Base-by-base conservation (phyloP, 2,888 invertebrate genomes). In the Cinara cedri region DNA sequence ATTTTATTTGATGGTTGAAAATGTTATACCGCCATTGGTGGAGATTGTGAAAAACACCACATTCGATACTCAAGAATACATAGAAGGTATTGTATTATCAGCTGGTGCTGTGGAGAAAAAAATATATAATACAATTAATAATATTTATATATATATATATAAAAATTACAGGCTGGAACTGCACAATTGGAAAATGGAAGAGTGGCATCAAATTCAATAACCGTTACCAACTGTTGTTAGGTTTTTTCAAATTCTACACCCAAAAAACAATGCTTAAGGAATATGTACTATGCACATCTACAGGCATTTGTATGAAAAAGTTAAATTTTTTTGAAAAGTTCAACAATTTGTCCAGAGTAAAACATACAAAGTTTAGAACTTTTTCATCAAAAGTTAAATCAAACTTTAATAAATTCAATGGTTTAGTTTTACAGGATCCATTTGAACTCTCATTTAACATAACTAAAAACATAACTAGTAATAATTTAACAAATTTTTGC, bases 1-100 rank as follows among this genome's bases (percentile, higher is more conserved):
- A 8, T 83, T 83, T 81, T 83, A 82, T 62, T 81, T 83, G 34
- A 83, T 83, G 82, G 62, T 55, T 1, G 49, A 81, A 19, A 80
- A 76, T 9, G 55, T 83, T 11, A 62, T 83, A 19, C 82, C 83
- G 6, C 63, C 82, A 1, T 71, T 83, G 6, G 19, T 57, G 11
- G 21, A 62, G n/a, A 72, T 82, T 11, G 24, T 70, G 16, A 1
- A 24, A 26, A 68, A 57, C 2, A 34, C 24, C 6, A 11, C 19
- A 49, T 11, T 34, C 3, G 46, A 76, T 46, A 34, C 3, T 3
- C 9, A 11, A 57, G 11, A 55, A 49, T 68, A 34, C 4, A 57
- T 68, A 19, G 76, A 76, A 76, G 76, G 76, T 76, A n/a, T 34
- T 34, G 6, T 34, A 34, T 34, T 34, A 34, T 34, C 34, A 34